These are phyloP conservation scores for Scrobipalpa costella DNA, from an alignment of 2,888 invertebrate genomes.

Conservation along the genomic window DNA sequence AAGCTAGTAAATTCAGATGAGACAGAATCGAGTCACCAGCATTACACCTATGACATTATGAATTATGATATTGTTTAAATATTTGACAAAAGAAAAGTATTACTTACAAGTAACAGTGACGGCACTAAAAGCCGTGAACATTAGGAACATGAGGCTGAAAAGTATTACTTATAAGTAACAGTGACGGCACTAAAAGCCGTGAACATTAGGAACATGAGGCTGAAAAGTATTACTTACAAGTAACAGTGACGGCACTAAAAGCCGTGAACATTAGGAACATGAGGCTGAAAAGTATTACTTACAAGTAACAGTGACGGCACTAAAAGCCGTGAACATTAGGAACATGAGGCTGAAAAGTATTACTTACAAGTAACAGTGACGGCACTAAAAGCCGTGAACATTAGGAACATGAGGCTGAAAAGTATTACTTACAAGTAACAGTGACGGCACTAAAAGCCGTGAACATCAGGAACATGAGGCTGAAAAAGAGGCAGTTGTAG, in stretches of 20 bases:
- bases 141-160: no score
- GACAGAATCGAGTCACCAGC: no score
- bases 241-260: slow-evolving; percentile 93
- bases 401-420: slow-evolving; percentile 95
- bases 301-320: no score
- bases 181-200: slow-evolving; percentile 95
- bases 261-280: slow-evolving; percentile 98
- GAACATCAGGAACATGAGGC: slow-evolving; percentile 96
- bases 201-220: slow-evolving; percentile 96
- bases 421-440: slow-evolving; percentile 93
- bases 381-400: slow-evolving; percentile 96
- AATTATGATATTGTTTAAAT: no score
- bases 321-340: no score
- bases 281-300: slow-evolving; percentile 88
- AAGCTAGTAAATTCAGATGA: no score
- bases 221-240: slow-evolving; percentile 94
- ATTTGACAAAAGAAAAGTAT: no score
- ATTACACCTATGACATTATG: no score
- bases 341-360: not conserved
- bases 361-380: slow-evolving; percentile 94
- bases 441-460: slow-evolving; percentile 95
- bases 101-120: no score
- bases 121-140: no score
- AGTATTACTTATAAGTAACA: slow-evolving; percentile 92
- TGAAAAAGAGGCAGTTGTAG: slow-evolving; percentile 94